Evolutionary conservation across 2,797 vertebrate species (phyloP).

Genomic region (Macropus fuliginosus): DNA sequence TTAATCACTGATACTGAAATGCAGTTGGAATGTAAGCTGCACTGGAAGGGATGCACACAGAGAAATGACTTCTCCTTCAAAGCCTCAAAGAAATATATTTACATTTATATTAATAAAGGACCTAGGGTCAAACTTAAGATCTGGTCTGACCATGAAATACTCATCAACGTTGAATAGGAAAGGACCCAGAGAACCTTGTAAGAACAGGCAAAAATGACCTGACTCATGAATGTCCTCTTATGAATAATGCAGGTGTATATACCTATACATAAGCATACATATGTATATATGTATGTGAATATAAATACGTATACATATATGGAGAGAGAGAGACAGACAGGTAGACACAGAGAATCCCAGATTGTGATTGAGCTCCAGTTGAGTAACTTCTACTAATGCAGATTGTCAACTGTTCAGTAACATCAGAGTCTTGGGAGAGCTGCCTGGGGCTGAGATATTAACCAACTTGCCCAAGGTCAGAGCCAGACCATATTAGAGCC

Average conservation of each 20-base stretch:
- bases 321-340: neutral
- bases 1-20: neutral
- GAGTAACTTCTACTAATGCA: neutral
- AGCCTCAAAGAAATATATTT: neutral
- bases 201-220: neutral
- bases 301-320: neutral
- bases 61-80: neutral
- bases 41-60: neutral
- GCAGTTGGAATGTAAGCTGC: neutral
- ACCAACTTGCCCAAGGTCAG: neutral
- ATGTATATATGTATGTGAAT: neutral
- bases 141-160: neutral
- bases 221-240: constrained; percentile 27
- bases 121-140: neutral
- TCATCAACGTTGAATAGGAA: neutral
- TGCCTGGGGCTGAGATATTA: neutral
- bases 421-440: neutral
- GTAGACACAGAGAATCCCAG: neutral
- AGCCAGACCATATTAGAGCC: neutral
- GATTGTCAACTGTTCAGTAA: neutral
- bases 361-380: neutral
- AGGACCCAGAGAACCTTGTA: neutral
- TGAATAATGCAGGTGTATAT: neutral
- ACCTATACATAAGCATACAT: too few relatives aligned
- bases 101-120: constrained; percentile 28